Conservation (phyloP, 2,888 invertebrate species). For the Steinernema scapterisci region DNA sequence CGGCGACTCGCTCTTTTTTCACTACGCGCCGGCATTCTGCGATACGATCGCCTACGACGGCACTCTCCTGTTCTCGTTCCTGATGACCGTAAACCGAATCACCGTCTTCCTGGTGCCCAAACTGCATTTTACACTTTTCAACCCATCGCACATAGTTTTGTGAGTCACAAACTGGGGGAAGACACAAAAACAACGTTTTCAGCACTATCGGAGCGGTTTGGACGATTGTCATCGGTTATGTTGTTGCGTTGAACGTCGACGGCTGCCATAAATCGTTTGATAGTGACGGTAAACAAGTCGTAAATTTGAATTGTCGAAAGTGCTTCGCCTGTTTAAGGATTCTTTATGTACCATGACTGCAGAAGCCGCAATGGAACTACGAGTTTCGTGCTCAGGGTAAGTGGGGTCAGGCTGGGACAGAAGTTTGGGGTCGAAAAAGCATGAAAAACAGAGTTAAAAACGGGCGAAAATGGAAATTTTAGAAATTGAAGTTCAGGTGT, state of each 20-base stretch:
- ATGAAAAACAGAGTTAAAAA: no score
- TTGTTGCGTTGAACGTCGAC: constrained; percentile 35
- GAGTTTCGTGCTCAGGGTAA: background rate
- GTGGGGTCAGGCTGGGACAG: no score
- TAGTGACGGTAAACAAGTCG: constrained; percentile 36
- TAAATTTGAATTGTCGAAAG: background rate
- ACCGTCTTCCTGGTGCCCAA: constrained; percentile 39
- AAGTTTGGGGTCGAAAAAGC: background rate
- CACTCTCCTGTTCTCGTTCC: constrained; percentile 38
- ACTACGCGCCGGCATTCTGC: constrained; percentile 36
- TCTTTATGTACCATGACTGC: constrained; percentile 40
- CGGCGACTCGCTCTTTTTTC: constrained; percentile 38
- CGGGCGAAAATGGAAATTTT: no score
- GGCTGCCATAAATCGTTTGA: constrained; percentile 40
- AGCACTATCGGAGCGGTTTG: constrained; percentile 38
- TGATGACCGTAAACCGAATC: constrained; percentile 41
- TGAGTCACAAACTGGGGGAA: constrained; percentile 4
- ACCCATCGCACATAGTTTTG: constrained; percentile 22
- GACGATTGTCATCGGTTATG: constrained; percentile 35
- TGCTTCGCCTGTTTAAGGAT: constrained; percentile 35
- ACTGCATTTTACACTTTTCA: constrained; percentile 36
- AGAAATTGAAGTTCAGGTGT: background rate
- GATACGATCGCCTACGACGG: constrained; percentile 43
- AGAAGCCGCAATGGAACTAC: background rate
- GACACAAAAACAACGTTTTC: background rate